phyloP scores from a whole-genome alignment of 1,140 invertebrate genomes.

The Pseudachorutes palmiensis region DNA sequence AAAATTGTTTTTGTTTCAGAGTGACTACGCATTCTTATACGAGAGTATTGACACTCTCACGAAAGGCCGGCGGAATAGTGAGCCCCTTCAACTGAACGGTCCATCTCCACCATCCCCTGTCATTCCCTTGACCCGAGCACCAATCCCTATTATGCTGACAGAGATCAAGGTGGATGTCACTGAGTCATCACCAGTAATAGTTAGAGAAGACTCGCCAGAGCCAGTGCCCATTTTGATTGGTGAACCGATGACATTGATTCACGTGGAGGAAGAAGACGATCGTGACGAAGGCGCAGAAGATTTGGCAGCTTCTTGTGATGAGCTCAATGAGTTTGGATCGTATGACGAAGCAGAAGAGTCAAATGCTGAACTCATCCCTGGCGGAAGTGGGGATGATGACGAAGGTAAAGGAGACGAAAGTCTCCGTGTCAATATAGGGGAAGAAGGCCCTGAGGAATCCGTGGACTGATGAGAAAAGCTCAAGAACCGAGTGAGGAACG shows the following conservation, averaged over 20 bases:
- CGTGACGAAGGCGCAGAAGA: not conserved
- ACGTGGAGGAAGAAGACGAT: not conserved
- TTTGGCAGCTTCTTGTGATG: not conserved
- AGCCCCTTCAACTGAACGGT: not conserved
- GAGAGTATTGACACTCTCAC: not conserved
- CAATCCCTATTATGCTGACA: not conserved
- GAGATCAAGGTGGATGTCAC: not conserved
- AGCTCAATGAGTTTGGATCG: too few species aligned
- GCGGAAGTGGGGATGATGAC: too few species aligned
- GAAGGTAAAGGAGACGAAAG: too few species aligned
- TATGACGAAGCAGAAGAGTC: not conserved
- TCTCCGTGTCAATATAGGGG: not conserved
- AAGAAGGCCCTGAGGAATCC: not conserved
- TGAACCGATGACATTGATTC: not conserved
- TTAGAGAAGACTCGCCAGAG: not conserved
- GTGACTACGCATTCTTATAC: not conserved
- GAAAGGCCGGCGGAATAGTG: conserved; percentile 1
- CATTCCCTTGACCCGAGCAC: not conserved
- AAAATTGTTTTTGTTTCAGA: not conserved
- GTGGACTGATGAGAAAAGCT: not conserved
- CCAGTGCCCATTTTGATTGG: not conserved
- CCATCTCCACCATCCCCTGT: not conserved
- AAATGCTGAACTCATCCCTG: not conserved
- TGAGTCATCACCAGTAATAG: not conserved
- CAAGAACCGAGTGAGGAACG: too few species aligned